Base-by-base conservation (phyloP, 2,797 vertebrate genomes). In the Halcyon chelicuti region DNA sequence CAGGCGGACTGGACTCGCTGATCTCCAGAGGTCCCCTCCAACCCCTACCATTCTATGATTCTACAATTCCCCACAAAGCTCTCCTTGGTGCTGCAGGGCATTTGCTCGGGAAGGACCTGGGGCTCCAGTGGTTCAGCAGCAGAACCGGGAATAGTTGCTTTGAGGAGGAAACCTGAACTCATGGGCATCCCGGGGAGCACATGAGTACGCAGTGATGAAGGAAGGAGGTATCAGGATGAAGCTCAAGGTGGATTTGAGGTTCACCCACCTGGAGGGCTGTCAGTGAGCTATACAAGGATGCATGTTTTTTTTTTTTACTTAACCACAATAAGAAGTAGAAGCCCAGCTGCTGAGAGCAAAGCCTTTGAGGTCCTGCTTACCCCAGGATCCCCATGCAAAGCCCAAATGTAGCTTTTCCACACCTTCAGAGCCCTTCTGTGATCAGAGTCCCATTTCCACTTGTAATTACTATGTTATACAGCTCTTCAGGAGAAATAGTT, bases 261-360 rank as follows among this genome's bases (percentile, higher is more conserved):
- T 70, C 29, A 73, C n/a, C 33, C n/a, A 31, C 29, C n/a, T 60
- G 66, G 31, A 22, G 17, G 21, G 54, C 58, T 73, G 35, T 52
- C 40, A 66, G 33, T 18, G 40, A 80, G 54, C 26, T 14, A 10
- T 19, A 10, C 10, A 37, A 42, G 21, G 21, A 16, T 81, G 44
- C 57, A 33, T 28, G 9, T 94, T 39, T 39, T 94, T 39, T 39
- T 95, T 80, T 88, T 93, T 58, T 88, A 87, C 92, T 76, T 84
- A 86, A 63, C 70, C 85, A 62, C 84, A 84, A 78, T 68, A 94
- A 62, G 86, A 98, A 98, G 96, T 94, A 97, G 86, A 97, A 98
- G 78, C 15, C 55, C 31, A 55, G 94, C 85, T 57, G 51, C 52
- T 49, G 35, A 55, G 39, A 96, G 51, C 86, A 89, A 96, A 88